A percentile compares a stretch with the other conserved stretches of the same genome.
Evolutionary conservation across 2,888 invertebrate species (phyloP).

Genomic region (Drosophila helvetica): DNA sequence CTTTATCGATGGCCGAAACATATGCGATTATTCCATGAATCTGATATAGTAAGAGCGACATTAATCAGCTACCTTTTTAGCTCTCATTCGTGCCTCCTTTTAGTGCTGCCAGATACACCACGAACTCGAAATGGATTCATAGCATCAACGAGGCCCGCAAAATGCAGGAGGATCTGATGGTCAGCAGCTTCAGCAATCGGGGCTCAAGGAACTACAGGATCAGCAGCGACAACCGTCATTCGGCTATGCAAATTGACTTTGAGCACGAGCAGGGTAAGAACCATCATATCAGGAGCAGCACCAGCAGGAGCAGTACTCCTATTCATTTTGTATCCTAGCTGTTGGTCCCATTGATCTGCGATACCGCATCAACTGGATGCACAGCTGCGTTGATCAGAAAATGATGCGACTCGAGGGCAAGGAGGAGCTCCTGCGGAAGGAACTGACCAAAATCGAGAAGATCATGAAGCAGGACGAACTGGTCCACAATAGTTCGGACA

Average conservation of each 20-base stretch:
- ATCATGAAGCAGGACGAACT: not conserved
- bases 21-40: constrained; percentile 30
- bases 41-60: constrained; percentile 32
- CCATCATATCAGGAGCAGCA: too few species aligned
- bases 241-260: not conserved
- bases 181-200: not conserved
- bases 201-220: not conserved
- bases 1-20: constrained; percentile 1
- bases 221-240: not conserved
- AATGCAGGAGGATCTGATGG: not conserved
- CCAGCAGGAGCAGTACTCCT: not conserved
- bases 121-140: constrained; percentile 33
- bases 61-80: too few species aligned
- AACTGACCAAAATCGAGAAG: constrained; percentile 3
- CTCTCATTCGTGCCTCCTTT: too few species aligned
- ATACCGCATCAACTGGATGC: constrained; percentile 56
- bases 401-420: constrained; percentile 13
- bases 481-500: constrained; percentile 4
- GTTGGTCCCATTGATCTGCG: constrained; percentile 45
- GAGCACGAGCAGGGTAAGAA: constrained; percentile 20
- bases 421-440: constrained; percentile 14
- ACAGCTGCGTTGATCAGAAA: constrained; percentile 46
- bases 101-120: constrained; percentile 40
- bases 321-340: constrained; percentile 15
- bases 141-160: not conserved